Evolutionary conservation across 2,888 invertebrate genomes (phyloP).

Genomic region (Gari tellinella): DNA sequence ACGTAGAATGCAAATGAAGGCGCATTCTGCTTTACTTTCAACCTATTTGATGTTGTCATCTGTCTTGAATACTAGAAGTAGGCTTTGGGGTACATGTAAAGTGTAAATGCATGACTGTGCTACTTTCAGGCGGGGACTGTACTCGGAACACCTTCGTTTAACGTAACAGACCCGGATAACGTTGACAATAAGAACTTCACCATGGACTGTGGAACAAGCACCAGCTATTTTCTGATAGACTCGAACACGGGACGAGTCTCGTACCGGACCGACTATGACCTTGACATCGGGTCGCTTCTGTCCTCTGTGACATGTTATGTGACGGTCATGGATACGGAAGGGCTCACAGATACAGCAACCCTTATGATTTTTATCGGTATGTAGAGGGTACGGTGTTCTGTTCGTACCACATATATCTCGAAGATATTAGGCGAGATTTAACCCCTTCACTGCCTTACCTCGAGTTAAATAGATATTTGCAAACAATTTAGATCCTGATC

Average conservation of each 20-base stretch:
- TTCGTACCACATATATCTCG: no score
- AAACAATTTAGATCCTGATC: no score
- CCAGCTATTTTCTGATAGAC: slow-evolving; percentile 62
- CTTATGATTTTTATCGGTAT: slow-evolving; percentile 22
- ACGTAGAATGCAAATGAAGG: no score
- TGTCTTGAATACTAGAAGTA: no score
- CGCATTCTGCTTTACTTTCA: no score
- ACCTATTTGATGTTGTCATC: neutral
- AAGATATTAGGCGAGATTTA: no score
- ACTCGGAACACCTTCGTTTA: slow-evolving; percentile 45
- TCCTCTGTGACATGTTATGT: slow-evolving; percentile 53
- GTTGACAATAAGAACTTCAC: slow-evolving; percentile 54
- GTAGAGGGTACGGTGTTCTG: neutral
- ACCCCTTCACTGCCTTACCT: no score
- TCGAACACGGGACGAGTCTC: slow-evolving; percentile 44
- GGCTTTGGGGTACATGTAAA: neutral
- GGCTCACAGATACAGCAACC: slow-evolving; percentile 22
- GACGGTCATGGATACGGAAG: slow-evolving; percentile 48
- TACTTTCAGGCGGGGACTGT: slow-evolving; percentile 14
- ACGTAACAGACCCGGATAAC: slow-evolving; percentile 57
- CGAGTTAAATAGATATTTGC: no score
- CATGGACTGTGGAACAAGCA: slow-evolving; percentile 63
- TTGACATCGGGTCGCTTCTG: slow-evolving; percentile 21
- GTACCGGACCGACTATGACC: slow-evolving; percentile 24
- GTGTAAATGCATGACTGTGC: neutral